phyloP scores from a whole-genome alignment of 92 coral and sea anemone species.

The Porites lobata region DNA sequence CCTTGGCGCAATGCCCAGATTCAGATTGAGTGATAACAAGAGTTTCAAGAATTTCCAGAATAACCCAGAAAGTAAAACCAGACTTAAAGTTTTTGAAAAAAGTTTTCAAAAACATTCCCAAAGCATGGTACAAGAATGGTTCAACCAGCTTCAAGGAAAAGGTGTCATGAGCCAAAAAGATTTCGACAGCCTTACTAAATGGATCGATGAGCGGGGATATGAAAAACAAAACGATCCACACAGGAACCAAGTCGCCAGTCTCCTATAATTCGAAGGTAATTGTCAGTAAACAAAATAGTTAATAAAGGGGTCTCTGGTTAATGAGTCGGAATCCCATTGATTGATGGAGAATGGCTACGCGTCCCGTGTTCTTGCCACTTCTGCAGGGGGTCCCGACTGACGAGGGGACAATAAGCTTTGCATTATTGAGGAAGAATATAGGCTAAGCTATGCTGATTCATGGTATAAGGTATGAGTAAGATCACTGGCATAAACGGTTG shows the following conservation, averaged over 20 bases:
- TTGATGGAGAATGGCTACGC: no score
- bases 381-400: no score
- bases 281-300: no score
- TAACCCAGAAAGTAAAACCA: neutral
- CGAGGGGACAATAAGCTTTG: no score
- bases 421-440: no score
- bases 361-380: no score
- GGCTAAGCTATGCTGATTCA: no score
- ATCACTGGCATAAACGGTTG: no score
- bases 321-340: no score
- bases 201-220: neutral
- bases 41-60: neutral
- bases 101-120: neutral
- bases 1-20: conserved; percentile 10
- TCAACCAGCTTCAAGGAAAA: neutral
- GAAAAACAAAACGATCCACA: neutral
- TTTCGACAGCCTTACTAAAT: neutral
- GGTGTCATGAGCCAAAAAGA: neutral
- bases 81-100: neutral
- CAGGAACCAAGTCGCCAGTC: neutral
- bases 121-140: neutral
- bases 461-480: no score
- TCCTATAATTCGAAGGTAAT: neutral
- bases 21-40: neutral
- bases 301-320: no score